Conservation (phyloP, 2,113 vertebrate species). For the Carettochelys insculpta region DNA sequence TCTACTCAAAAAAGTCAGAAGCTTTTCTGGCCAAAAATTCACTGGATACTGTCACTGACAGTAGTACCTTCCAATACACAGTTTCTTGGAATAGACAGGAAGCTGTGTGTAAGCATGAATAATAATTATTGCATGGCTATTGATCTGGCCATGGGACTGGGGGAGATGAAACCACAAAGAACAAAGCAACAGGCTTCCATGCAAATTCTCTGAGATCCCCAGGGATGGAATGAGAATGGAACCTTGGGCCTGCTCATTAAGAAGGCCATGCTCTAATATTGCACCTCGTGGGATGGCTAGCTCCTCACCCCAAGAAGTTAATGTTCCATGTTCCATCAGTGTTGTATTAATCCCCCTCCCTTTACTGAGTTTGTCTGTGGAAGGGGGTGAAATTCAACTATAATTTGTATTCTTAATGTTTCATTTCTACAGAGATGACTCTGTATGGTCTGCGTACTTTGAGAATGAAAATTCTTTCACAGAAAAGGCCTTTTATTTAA, state of each 20-base stretch:
- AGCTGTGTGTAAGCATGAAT: neutral
- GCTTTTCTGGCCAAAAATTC: neutral
- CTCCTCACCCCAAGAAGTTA: neutral
- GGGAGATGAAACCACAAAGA: neutral
- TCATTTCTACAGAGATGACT: neutral
- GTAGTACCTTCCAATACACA: neutral
- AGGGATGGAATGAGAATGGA: neutral
- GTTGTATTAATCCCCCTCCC: neutral
- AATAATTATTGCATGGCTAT: neutral
- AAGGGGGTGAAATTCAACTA: neutral
- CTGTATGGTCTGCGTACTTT: neutral
- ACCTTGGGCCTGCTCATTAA: neutral
- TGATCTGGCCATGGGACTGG: neutral
- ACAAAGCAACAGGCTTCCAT: accelerated
- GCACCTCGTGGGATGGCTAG: neutral
- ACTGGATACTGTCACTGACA: neutral
- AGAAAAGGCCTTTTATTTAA: conserved; percentile 21
- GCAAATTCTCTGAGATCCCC: neutral
- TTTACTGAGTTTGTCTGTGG: neutral
- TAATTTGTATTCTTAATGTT: neutral
- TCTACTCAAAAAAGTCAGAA: neutral
- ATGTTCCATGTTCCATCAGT: neutral
- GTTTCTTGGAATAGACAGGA: neutral
- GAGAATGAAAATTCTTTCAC: conserved; percentile 1
- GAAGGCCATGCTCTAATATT: neutral